Evolutionary conservation across 1,140 invertebrate genomes (phyloP).

Genomic region (Hermetia illucens): DNA sequence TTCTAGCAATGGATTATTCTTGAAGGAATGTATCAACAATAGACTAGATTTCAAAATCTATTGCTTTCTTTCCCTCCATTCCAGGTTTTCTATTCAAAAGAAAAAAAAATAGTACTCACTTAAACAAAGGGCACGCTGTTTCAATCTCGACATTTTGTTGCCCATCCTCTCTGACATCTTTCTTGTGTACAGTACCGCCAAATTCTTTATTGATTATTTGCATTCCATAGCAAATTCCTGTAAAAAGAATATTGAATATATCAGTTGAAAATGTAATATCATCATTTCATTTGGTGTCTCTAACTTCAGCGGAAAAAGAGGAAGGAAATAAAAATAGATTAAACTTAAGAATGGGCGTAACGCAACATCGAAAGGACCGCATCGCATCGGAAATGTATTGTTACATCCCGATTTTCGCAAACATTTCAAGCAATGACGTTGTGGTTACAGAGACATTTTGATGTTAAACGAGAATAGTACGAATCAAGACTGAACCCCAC

Average conservation of each 20-base stretch:
- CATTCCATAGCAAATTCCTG: constrained; percentile 97
- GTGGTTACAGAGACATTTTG: too few species aligned
- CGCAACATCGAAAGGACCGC: too few species aligned
- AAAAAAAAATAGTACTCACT: constrained; percentile 46
- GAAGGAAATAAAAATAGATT: constrained; percentile 10
- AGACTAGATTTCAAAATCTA: constrained; percentile 11
- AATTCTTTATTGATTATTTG: constrained; percentile 99
- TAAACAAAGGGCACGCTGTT: constrained; percentile 78
- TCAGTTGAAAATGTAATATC: background rate
- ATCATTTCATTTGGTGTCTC: constrained; percentile 4
- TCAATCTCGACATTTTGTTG: constrained; percentile 85
- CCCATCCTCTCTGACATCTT: constrained; percentile 87
- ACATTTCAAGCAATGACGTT: too few species aligned
- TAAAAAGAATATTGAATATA: background rate
- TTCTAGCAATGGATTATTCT: constrained; percentile 14
- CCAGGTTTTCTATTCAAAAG: constrained; percentile 1
- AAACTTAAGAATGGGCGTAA: too few species aligned
- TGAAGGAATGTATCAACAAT: constrained; percentile 28
- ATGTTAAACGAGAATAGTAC: too few species aligned
- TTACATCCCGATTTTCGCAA: too few species aligned
- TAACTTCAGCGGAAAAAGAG: too few species aligned
- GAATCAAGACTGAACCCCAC: too few species aligned
- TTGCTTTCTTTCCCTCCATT: constrained; percentile 23
- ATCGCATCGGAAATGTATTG: too few species aligned
- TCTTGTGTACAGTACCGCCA: constrained; percentile 79